Evolutionary conservation across 2,888 invertebrate genomes (phyloP).

Genomic region (Pycnomerus fuliginosus): DNA sequence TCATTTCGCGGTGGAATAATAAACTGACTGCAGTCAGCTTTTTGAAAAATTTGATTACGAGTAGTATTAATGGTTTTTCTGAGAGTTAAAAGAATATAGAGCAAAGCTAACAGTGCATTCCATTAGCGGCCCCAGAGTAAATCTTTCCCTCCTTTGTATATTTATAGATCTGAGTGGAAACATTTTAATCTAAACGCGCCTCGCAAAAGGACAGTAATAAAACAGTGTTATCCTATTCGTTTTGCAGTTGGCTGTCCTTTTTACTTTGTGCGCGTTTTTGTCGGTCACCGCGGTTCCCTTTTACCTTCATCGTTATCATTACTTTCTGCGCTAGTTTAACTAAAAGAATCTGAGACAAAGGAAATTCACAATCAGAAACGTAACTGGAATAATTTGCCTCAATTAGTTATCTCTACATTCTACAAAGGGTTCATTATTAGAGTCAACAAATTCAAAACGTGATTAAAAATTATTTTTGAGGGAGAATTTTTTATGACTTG

Average conservation of each 20-base stretch:
- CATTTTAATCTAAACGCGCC: constrained; percentile 5
- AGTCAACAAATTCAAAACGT: constrained; percentile 1
- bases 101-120: too few relatives aligned
- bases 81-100: too few relatives aligned
- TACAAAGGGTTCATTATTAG: constrained; percentile 1
- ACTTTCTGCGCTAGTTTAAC: constrained; percentile 1
- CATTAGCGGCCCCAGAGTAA: not conserved
- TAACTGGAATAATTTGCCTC: constrained; percentile 1
- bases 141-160: not conserved
- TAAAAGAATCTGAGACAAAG: not conserved
- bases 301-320: constrained; percentile 2
- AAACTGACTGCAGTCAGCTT: too few relatives aligned
- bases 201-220: constrained; percentile 3
- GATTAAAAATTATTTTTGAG: constrained; percentile 3
- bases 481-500: constrained; percentile 9
- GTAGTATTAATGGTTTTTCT: too few relatives aligned
- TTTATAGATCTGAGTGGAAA: constrained; percentile 4
- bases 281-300: constrained; percentile 1
- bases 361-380: constrained; percentile 1
- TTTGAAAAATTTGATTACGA: too few relatives aligned
- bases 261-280: constrained; percentile 6
- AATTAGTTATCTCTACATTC: constrained; percentile 3
- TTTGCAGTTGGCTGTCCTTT: constrained; percentile 5
- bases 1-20: too few relatives aligned
- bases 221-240: constrained; percentile 3